These are phyloP conservation scores for Campoplex nolae DNA, from an alignment of 2,888 invertebrate species.

Conservation along the genomic window DNA sequence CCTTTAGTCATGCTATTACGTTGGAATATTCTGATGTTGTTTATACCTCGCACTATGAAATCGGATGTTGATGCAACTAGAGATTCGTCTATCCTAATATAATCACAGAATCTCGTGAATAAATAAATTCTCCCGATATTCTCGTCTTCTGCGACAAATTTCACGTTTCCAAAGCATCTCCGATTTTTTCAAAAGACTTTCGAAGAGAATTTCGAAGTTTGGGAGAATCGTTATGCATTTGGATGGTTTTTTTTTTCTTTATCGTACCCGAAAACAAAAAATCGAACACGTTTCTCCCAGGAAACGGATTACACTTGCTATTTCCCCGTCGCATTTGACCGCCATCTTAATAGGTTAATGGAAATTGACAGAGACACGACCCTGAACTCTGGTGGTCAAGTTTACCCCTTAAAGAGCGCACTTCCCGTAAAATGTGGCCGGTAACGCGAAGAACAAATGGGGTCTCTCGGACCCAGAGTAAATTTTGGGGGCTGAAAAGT, in stretches of 20 bases:
- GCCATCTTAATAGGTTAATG: neutral
- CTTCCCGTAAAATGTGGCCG: neutral
- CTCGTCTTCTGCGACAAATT: neutral
- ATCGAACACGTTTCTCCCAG: neutral
- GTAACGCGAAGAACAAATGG: neutral
- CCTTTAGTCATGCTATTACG: conserved; percentile 27
- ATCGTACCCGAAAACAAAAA: neutral
- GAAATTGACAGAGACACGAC: conserved; percentile 12
- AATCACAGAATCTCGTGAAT: conserved; percentile 25
- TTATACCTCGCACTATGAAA: conserved; percentile 34
- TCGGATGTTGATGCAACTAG: conserved; percentile 45
- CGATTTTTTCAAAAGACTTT: neutral
- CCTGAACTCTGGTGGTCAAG: conserved; percentile 35
- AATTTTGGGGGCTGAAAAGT: neutral
- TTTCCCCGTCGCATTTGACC: neutral
- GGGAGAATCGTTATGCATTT: neutral
- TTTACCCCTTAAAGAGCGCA: neutral
- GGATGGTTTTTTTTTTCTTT: neutral
- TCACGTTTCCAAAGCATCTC: too few species aligned
- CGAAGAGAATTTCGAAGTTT: neutral
- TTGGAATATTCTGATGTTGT: conserved; percentile 33
- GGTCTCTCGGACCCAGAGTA: neutral
- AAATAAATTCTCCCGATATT: conserved; percentile 20
- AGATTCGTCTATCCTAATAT: conserved; percentile 13
- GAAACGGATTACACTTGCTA: neutral